Conservation (phyloP, 37 sponge, comb jelly and placozoan genomes). For the Ephydatia muelleri region DNA sequence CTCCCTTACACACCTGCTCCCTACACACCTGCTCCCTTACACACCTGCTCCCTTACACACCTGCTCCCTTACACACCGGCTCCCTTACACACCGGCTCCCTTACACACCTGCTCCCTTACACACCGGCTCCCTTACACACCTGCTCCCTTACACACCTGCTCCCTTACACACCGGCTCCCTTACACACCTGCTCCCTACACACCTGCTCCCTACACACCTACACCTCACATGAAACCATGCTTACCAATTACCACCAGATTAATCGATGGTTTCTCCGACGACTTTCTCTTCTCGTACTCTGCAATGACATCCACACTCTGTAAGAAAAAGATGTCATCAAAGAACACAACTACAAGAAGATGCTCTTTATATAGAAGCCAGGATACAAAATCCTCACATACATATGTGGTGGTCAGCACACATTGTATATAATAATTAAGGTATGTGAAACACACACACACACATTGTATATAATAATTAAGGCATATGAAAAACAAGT, state of each 20-base stretch:
- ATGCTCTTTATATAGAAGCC: background rate
- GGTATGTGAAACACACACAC: background rate
- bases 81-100: too few relatives aligned
- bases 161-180: too few relatives aligned
- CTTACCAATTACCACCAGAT: conserved; percentile 89
- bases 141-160: too few relatives aligned
- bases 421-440: background rate
- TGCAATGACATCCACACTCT: conserved; percentile 63
- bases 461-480: background rate
- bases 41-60: background rate
- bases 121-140: too few relatives aligned
- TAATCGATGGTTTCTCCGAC: conserved; percentile 60
- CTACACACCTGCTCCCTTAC: background rate
- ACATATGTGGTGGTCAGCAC: background rate
- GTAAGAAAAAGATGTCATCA: background rate
- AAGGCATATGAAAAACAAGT: background rate
- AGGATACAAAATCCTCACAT: background rate
- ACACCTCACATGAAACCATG: background rate
- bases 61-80: conserved; percentile 1
- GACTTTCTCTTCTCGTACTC: conserved; percentile 67
- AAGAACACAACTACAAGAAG: background rate
- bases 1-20: background rate
- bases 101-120: too few relatives aligned
- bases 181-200: background rate
- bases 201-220: background rate